Percentiles rank a stretch among this genome's conserved stretches.
These are phyloP conservation scores for Fragum fragum DNA, from an alignment of 2,888 invertebrate genomes.

Conservation along the genomic window DNA sequence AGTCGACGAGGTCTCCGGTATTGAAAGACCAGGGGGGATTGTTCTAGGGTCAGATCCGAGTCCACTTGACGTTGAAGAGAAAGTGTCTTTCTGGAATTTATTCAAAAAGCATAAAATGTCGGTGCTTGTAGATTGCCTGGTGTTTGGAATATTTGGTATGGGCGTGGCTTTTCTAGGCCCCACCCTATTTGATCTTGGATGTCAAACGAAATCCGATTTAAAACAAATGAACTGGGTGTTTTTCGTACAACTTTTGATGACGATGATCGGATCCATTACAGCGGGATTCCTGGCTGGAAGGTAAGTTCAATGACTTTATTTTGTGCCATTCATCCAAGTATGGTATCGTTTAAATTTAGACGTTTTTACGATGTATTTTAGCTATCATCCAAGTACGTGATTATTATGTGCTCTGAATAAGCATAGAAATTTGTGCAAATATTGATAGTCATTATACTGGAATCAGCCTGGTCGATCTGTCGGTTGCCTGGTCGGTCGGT, in stretches of 20 bases:
- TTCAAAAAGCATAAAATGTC: slow-evolving; percentile 86
- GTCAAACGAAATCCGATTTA: slow-evolving; percentile 86
- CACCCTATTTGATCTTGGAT: slow-evolving; percentile 87
- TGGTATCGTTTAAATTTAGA: too few species aligned
- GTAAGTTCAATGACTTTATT: slow-evolving; percentile 81
- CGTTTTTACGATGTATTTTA: too few species aligned
- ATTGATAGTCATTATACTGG: too few species aligned
- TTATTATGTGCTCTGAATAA: too few species aligned
- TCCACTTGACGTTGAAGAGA: slow-evolving; percentile 59
- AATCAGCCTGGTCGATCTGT: too few species aligned
- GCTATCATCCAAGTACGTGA: too few species aligned
- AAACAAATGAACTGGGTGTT: slow-evolving; percentile 87
- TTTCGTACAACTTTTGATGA: slow-evolving; percentile 87
- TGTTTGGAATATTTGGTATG: slow-evolving; percentile 88
- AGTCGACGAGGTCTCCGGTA: neutral
- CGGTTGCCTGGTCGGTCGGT: too few species aligned
- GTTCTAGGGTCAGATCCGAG: slow-evolving; percentile 46
- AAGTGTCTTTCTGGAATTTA: slow-evolving; percentile 83
- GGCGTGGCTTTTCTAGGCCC: slow-evolving; percentile 88
- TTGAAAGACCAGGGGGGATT: slow-evolving; percentile 33
- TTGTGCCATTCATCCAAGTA: too few species aligned
- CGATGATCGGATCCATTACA: slow-evolving; percentile 87
- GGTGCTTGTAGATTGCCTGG: slow-evolving; percentile 87
- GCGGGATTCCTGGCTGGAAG: slow-evolving; percentile 86
- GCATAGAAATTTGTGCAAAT: too few species aligned